These are phyloP conservation scores for Etheostoma perlongum DNA, from an alignment of 2,797 vertebrate genomes.

Conservation along the genomic window DNA sequence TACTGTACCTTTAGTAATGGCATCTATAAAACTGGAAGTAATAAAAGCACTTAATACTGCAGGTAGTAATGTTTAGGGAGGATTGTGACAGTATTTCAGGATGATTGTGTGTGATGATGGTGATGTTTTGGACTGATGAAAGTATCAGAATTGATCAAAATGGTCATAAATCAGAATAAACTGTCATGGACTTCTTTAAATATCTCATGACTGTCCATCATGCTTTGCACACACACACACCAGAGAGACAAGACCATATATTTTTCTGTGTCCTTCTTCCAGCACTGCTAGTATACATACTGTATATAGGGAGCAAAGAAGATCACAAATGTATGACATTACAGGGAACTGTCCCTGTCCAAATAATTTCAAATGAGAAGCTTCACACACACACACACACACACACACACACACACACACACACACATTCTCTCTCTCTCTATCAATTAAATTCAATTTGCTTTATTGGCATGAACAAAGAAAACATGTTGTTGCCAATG, in stretches of 20 bases:
- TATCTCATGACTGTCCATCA: constrained; percentile 14
- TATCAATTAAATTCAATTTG: no score
- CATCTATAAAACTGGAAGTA: neutral
- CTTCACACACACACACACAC: neutral
- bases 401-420: no score
- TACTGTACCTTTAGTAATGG: neutral
- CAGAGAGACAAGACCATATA: neutral
- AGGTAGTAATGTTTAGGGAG: neutral
- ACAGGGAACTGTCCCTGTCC: constrained; percentile 34
- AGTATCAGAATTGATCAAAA: constrained; percentile 1
- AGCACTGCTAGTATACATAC: constrained; percentile 3
- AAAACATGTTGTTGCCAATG: no score
- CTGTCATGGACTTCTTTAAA: neutral
- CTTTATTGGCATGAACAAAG: no score
- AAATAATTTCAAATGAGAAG: constrained; percentile 26
- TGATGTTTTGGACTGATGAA: neutral
- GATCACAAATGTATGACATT: constrained; percentile 52
- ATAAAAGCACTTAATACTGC: neutral
- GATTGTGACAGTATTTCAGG: neutral
- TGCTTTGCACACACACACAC: constrained; percentile 15
- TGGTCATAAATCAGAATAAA: neutral
- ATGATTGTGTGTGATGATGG: constrained; percentile 5
- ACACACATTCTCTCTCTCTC: no score
- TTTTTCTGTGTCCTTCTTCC: constrained; percentile 14
- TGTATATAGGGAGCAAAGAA: neutral